A percentile compares a stretch with the other conserved stretches of the same genome.
Conservation (phyloP, 1,140 invertebrate genomes). For the Drosophila nasuta region DNA sequence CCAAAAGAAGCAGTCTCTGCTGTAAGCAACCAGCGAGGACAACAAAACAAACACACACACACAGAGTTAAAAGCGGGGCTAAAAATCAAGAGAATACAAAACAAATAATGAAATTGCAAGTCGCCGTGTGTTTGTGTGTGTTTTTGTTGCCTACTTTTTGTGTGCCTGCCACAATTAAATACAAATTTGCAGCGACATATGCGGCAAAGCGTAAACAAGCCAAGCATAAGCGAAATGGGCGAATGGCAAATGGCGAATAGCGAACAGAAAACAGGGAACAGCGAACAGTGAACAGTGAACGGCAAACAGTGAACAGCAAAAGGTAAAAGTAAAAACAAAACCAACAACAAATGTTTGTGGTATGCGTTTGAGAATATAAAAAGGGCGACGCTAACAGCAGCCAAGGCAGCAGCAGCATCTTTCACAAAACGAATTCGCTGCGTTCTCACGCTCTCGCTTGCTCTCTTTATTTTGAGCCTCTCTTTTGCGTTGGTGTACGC, state of each 20-base stretch:
- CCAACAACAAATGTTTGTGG: conserved; percentile 48
- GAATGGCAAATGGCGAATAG: conserved; percentile 7
- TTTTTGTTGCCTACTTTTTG: conserved; percentile 59
- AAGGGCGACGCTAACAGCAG: conserved; percentile 54
- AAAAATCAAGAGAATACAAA: not conserved
- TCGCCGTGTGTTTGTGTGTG: conserved; percentile 4
- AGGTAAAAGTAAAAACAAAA: conserved; percentile 44
- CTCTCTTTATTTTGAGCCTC: conserved; percentile 44
- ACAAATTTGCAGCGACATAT: conserved; percentile 76
- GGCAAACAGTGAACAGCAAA: conserved; percentile 17
- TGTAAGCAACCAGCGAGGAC: conserved; percentile 1
- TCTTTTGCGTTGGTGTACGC: conserved; percentile 55
- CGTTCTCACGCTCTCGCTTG: conserved; percentile 18
- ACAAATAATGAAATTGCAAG: conserved; percentile 17
- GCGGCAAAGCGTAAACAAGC: conserved; percentile 78
- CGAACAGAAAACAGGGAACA: not conserved
- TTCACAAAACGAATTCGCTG: conserved; percentile 25
- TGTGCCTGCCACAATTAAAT: conserved; percentile 69
- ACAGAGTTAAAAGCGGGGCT: conserved; percentile 8
- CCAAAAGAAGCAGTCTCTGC: conserved; percentile 39
- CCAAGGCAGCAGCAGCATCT: conserved; percentile 24
- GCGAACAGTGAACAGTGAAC: not conserved
- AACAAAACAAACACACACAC: conserved; percentile 28
- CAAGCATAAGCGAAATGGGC: conserved; percentile 38
- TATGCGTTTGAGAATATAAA: conserved; percentile 34